Evolutionary conservation across 2,888 invertebrate genomes (phyloP).

Genomic region (Limnephilus auricula): DNA sequence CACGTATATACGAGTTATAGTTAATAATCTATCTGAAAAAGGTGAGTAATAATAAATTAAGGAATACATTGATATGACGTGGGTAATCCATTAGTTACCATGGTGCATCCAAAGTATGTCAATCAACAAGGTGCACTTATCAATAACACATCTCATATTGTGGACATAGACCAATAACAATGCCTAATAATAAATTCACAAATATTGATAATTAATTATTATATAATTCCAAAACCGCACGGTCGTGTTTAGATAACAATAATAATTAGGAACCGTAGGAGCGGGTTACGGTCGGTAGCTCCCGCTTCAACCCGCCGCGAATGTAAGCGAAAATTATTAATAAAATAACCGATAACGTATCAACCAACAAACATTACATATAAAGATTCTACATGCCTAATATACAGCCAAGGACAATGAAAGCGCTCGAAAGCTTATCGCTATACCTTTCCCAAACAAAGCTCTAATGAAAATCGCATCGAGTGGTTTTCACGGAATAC

Average conservation of each 20-base stretch:
- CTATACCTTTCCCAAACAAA: neutral
- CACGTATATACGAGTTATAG: too few relatives aligned
- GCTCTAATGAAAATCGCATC: neutral
- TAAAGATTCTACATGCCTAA: slow-evolving; percentile 58
- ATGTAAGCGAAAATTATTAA: slow-evolving; percentile 59
- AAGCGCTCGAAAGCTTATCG: slow-evolving; percentile 51
- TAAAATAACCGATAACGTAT: slow-evolving; percentile 61
- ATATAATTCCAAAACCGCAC: neutral
- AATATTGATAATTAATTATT: neutral
- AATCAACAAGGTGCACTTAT: too few relatives aligned
- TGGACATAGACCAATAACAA: too few relatives aligned
- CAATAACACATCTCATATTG: too few relatives aligned
- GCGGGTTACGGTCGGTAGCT: slow-evolving; percentile 32
- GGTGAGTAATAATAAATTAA: too few relatives aligned
- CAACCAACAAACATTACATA: slow-evolving; percentile 58
- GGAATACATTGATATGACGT: too few relatives aligned
- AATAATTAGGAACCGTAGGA: neutral
- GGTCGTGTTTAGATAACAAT: slow-evolving; percentile 6
- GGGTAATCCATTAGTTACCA: too few relatives aligned
- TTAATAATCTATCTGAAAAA: too few relatives aligned
- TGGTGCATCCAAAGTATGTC: too few relatives aligned
- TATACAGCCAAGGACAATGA: slow-evolving; percentile 56
- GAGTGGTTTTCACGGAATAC: neutral
- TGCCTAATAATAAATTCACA: too few relatives aligned
- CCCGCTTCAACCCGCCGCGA: slow-evolving; percentile 17